Conservation (phyloP, 2,888 invertebrate species). For the Cartodere bifasciata region DNA sequence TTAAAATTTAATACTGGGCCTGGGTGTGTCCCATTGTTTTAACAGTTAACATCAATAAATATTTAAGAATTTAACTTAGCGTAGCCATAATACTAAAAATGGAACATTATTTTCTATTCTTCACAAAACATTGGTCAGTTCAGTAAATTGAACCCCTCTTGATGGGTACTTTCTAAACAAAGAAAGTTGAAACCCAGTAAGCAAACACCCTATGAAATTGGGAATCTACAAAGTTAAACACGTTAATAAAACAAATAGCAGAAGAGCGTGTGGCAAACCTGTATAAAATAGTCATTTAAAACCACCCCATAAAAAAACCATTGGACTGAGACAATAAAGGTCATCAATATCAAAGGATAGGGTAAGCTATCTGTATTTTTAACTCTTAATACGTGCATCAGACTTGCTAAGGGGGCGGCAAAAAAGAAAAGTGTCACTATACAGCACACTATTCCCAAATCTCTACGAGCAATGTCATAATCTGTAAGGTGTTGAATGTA, state of each 20-base stretch:
- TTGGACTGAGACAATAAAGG: conserved; percentile 66
- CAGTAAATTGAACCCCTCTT: too few relatives aligned
- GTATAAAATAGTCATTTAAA: conserved; percentile 64
- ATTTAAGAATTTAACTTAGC: too few relatives aligned
- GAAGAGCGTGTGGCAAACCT: conserved; percentile 39
- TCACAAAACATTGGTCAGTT: too few relatives aligned
- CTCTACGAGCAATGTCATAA: conserved; percentile 38
- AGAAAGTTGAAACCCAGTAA: conserved; percentile 12
- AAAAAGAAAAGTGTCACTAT: conserved; percentile 66
- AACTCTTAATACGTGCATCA: conserved; percentile 66
- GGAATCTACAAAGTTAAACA: conserved; percentile 9
- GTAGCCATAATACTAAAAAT: too few relatives aligned
- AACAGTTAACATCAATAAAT: too few relatives aligned
- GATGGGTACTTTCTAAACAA: conserved; percentile 4
- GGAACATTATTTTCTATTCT: too few relatives aligned
- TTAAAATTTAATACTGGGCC: too few relatives aligned
- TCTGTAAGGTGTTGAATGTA: conserved; percentile 47
- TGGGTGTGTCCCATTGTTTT: too few relatives aligned
- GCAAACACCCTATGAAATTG: conserved; percentile 12
- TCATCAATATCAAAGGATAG: conserved; percentile 72
- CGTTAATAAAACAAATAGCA: background rate
- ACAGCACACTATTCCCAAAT: conserved; percentile 60
- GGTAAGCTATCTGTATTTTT: conserved; percentile 78
- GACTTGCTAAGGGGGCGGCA: conserved; percentile 67
- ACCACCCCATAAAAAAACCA: conserved; percentile 80